Evolutionary conservation across 2,888 invertebrate genomes (phyloP).

Genomic region (Parasteatoda lunata): DNA sequence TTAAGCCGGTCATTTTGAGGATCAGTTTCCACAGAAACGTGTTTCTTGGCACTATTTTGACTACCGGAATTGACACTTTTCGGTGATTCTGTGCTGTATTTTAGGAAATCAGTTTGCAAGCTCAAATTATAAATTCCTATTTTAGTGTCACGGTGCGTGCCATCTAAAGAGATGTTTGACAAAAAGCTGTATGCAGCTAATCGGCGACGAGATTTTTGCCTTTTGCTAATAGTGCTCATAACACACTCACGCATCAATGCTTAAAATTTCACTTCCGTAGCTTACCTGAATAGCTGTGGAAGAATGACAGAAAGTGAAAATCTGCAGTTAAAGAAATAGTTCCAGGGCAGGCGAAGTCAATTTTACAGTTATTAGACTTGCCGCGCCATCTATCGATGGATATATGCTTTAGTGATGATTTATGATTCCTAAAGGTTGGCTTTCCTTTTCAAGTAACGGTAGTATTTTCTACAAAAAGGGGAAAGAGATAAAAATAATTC

Average conservation of each 20-base stretch:
- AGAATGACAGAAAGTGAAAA: conserved; percentile 20
- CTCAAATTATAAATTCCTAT: conserved; percentile 73
- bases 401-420: background rate
- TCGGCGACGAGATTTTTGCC: conserved; percentile 72
- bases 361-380: background rate
- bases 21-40: conserved; percentile 21
- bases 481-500: too few species aligned
- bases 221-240: conserved; percentile 72
- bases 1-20: conserved; percentile 43
- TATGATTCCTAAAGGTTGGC: too few species aligned
- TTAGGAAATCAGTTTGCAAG: conserved; percentile 54
- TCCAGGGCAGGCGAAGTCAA: background rate
- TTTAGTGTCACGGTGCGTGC: conserved; percentile 81
- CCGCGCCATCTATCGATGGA: conserved; percentile 35
- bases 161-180: conserved; percentile 95
- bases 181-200: conserved; percentile 88
- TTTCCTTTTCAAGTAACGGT: too few species aligned
- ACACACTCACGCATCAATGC: conserved; percentile 55
- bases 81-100: conserved; percentile 41
- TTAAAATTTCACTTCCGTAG: conserved; percentile 20
- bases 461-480: too few species aligned
- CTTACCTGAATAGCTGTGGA: conserved; percentile 10
- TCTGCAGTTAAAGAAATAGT: conserved; percentile 2
- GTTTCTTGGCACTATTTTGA: conserved; percentile 35
- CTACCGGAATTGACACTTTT: conserved; percentile 22